Base-by-base conservation (phyloP, 2,797 vertebrate genomes). In the Enteromius unitaeniatus region DNA sequence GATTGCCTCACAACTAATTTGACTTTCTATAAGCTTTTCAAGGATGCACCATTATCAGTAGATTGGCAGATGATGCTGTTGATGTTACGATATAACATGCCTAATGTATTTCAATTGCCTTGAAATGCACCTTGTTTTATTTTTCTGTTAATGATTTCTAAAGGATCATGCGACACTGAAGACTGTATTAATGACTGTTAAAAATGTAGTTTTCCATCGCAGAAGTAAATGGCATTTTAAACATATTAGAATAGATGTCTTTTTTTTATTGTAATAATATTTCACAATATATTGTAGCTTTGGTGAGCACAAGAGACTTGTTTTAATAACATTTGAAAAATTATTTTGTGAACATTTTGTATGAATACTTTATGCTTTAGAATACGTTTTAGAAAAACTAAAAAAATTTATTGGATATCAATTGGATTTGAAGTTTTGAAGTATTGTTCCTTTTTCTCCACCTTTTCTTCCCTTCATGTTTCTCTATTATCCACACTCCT, bases 401-500 rank as follows among this genome's bases (percentile, higher is more conserved):
- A 21, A 74, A 21, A 34, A 5, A 73, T 73, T 40, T 23, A 69
- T 14, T 80, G 42, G 14, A 74, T 51, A 49, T 60, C 45, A 21
- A 10, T 75, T 76, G 0, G 2, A 21, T 26, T 26, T 21, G 11
- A 34, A 64, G 31, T 55, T 77, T 37, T 80, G 4, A 68, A 69
- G 19, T 69, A 26, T 45, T 69, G 10, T 80, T 40, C 40, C 3
- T 28, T 40, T 55, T 34, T 78, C 60, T 85, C 34, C 49, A 51
- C 9, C 17, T 40, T 79, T 53, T 49, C 31, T 42, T 23, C n/a
- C 19, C 34, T 82, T 4, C 47, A 60, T 79, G 60, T 83, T 60
- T 58, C 49, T 81, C 77, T 86, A 73, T 79, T 76, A 23, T 74
- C 14, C 73, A 51, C 81, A 17, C 26, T 72, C 23, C 34, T 69